A percentile compares a stretch with the other conserved stretches of the same genome.
Conservation (phyloP, 1,140 invertebrate genomes). For the Agraylea sexmaculata region DNA sequence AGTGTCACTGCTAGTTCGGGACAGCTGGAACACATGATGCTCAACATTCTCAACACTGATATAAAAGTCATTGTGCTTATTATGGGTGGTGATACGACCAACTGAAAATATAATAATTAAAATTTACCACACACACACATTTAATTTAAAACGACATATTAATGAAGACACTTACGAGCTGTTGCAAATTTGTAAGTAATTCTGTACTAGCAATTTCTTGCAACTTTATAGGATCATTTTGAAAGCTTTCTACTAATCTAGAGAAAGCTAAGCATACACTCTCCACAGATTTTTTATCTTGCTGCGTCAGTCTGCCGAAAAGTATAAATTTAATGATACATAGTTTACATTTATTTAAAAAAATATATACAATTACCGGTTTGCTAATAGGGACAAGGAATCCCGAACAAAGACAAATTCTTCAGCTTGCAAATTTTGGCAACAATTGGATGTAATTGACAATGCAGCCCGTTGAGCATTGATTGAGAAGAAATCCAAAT, state of each 20-base stretch:
- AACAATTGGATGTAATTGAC: conserved; percentile 93
- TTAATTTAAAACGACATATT: neutral
- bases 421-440: conserved; percentile 83
- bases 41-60: conserved; percentile 88
- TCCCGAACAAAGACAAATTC: conserved; percentile 89
- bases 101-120: conserved; percentile 33
- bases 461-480: conserved; percentile 90
- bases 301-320: conserved; percentile 65
- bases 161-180: conserved; percentile 46
- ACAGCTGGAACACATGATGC: conserved; percentile 89
- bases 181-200: conserved; percentile 84
- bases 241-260: conserved; percentile 92
- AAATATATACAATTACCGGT: conserved; percentile 28
- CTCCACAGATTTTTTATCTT: conserved; percentile 96
- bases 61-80: conserved; percentile 92
- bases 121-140: neutral
- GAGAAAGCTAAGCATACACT: conserved; percentile 94
- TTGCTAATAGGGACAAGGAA: conserved; percentile 75
- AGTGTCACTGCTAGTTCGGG: conserved; percentile 83
- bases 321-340: conserved; percentile 1
- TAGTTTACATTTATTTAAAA: neutral
- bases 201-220: conserved; percentile 92
- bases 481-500: conserved; percentile 96
- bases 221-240: conserved; percentile 77
- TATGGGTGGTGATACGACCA: conserved; percentile 85